These are phyloP conservation scores for Drosophila hawaiiensis DNA, from an alignment of 2,888 invertebrate species.

Conservation along the genomic window DNA sequence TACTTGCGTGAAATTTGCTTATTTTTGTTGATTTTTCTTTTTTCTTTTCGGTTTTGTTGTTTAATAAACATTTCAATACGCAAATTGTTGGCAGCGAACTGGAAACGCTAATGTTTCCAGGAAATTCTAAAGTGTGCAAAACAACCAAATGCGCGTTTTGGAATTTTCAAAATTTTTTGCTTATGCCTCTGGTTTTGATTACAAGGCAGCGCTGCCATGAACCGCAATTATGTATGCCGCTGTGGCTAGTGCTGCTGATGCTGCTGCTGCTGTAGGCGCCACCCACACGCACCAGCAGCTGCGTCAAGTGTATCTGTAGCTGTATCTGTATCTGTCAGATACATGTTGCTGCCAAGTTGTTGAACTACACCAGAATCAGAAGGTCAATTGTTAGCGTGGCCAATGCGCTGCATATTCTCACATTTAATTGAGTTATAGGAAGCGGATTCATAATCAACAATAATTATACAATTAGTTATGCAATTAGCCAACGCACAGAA, in stretches of 20 bases:
- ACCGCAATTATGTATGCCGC: conserved; percentile 35
- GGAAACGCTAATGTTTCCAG: conserved; percentile 64
- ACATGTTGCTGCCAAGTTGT: conserved; percentile 39
- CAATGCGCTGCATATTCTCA: conserved; percentile 42
- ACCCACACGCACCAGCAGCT: conserved; percentile 52
- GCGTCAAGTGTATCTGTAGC: conserved; percentile 13
- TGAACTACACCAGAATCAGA: conserved; percentile 41
- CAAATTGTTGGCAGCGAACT: conserved; percentile 25
- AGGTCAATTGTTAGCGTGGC: conserved; percentile 54
- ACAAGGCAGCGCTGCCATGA: conserved; percentile 57
- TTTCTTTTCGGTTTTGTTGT: conserved; percentile 42
- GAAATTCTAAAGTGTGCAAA: conserved; percentile 63
- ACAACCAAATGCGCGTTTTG: conserved; percentile 12
- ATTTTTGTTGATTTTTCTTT: background rate
- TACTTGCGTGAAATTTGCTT: conserved; percentile 14
- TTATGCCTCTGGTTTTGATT: conserved; percentile 51
- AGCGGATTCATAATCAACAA: conserved; percentile 28
- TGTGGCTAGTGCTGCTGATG: background rate
- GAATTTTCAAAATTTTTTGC: conserved; percentile 27
- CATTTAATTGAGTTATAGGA: conserved; percentile 56
- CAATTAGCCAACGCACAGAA: conserved; percentile 39
- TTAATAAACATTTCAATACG: conserved; percentile 55
- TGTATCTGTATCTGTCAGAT: conserved; percentile 48
- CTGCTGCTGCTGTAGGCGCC: conserved; percentile 26
- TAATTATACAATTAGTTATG: conserved; percentile 53